phyloP scores from a whole-genome alignment of 2,888 invertebrate species.

The Taphrorychus bicolor region DNA sequence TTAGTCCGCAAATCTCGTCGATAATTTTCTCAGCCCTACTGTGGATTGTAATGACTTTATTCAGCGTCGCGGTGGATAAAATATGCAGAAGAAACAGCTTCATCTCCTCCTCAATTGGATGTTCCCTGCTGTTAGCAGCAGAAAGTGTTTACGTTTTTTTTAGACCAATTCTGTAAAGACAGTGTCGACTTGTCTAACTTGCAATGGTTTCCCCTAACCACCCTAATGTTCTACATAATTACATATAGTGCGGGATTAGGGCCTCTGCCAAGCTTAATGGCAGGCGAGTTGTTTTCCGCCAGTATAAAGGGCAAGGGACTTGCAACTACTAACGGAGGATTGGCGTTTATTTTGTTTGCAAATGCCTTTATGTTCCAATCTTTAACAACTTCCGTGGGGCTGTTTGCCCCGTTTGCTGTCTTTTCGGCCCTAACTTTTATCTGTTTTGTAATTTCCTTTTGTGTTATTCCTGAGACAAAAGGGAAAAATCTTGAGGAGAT shows the following conservation, averaged over 20 bases:
- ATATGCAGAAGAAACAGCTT: slow-evolving; percentile 47
- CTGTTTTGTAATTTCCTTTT: slow-evolving; percentile 48
- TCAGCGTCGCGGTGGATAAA: slow-evolving; percentile 44
- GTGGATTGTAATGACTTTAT: slow-evolving; percentile 42
- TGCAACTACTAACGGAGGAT: slow-evolving; percentile 46
- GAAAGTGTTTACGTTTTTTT: slow-evolving; percentile 47
- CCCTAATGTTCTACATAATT: slow-evolving; percentile 49
- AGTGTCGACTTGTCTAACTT: slow-evolving; percentile 41
- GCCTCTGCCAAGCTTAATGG: slow-evolving; percentile 50
- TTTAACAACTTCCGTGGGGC: slow-evolving; percentile 48
- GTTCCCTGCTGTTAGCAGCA: slow-evolving; percentile 42
- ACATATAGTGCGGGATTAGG: slow-evolving; percentile 48
- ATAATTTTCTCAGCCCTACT: slow-evolving; percentile 45
- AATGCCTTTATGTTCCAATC: slow-evolving; percentile 51
- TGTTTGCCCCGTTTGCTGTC: slow-evolving; percentile 51
- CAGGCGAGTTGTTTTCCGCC: slow-evolving; percentile 52
- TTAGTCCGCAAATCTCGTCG: slow-evolving; percentile 47
- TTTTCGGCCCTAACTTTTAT: slow-evolving; percentile 48
- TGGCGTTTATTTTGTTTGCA: slow-evolving; percentile 40
- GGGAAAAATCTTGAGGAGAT: slow-evolving; percentile 57
- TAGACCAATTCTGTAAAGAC: slow-evolving; percentile 29
- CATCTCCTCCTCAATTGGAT: slow-evolving; percentile 45
- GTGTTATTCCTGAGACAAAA: slow-evolving; percentile 54
- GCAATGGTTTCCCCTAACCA: slow-evolving; percentile 52
- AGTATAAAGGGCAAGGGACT: slow-evolving; percentile 53